Conservation (phyloP, 2,888 invertebrate species). For the Phyto melanocephala region DNA sequence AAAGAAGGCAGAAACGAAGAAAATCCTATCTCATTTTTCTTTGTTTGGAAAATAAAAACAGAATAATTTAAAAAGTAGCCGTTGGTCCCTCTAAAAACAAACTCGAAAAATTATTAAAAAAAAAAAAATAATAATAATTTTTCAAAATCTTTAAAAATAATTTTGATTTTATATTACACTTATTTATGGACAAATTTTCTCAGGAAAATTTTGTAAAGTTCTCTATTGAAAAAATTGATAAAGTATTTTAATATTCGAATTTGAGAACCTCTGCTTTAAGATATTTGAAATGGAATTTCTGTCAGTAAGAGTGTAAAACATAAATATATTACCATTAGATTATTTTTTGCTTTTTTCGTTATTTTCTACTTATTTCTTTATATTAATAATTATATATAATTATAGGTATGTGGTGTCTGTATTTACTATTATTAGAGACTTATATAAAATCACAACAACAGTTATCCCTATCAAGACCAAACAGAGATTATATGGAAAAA, state of each 20-base stretch:
- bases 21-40: no score
- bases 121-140: no score
- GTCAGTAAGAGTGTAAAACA: conserved; percentile 7
- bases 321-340: conserved; percentile 1
- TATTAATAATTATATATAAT: conserved; percentile 54
- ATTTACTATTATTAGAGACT: neutral
- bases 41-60: neutral
- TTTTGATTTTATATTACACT: no score
- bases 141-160: no score
- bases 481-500: neutral
- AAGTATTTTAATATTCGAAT: no score
- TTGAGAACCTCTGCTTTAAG: no score
- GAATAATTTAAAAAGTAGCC: conserved; percentile 22
- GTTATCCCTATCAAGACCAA: neutral
- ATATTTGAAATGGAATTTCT: conserved; percentile 22
- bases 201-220: no score
- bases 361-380: no score
- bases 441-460: neutral
- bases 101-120: no score
- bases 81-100: no score
- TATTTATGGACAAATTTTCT: no score
- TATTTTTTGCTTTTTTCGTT: neutral
- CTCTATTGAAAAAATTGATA: no score
- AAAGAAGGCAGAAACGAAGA: conserved; percentile 5
- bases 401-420: conserved; percentile 31